Evolutionary conservation across 1,140 invertebrate species (phyloP), one percentile per base, ranked within the genome.

Genomic region (Pemphigus obesinymphae): DNA sequence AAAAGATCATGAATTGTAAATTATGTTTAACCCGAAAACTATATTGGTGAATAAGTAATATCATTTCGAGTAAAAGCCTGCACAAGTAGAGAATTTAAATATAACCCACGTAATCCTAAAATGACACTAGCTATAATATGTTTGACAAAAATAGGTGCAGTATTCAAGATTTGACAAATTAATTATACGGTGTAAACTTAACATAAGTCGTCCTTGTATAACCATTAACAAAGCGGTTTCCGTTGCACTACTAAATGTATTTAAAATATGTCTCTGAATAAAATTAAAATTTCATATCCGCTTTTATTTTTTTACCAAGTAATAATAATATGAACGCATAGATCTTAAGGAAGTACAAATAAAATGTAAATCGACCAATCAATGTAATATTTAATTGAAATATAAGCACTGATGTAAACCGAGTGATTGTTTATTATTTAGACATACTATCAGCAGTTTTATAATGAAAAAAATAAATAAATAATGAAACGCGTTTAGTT

Each of bases 91-190:
- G 15, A 31, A 73, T 50, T 73, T 73, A 10, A 73, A 73, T 73
- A 50, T 31, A n/a, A 26, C 70, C 70, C 50, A 73, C 70, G 43
- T 73, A 73, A 50, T 50, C 43, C 50, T 45, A 72, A 20, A 72
- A 48, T 8, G 68, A 73, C 45, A 73, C 26, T 20, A 29, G 17
- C 26, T 72, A 72, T 26, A 72, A 48, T 72, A 26, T 20, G 53
- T 50, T 50, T 73, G 26, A 73, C 26, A 50, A 34, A 73, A 50
- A 73, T 73, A 73, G 45, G 68, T 45, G 70, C 70, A 73, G 70
- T 17, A n/a, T 10, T 72, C 26, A 26, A 45, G 45, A 63, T 73
- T 31, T 50, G 70, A 50, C 68, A 70, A 70, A 70, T 70, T 72
- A 70, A 70, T 70, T 72, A 31, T 48, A 31, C 45, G 17, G 26